Base-by-base conservation (phyloP, 2,113 vertebrate genomes). In the Manacus vitellinus region DNA sequence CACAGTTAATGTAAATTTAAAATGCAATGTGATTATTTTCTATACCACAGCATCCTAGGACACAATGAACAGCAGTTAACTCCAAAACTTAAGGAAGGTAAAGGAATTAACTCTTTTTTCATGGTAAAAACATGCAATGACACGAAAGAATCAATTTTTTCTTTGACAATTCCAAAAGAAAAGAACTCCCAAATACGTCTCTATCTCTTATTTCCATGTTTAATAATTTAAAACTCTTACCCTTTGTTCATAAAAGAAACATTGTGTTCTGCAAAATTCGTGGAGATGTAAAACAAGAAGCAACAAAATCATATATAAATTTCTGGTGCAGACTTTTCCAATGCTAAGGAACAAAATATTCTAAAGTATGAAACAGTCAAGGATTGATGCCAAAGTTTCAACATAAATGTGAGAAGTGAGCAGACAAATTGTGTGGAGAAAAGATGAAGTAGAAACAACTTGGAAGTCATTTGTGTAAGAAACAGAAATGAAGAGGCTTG, bases 241-340 rank as follows among this genome's bases (percentile, higher is more conserved):
- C 89, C 66, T 91, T 97, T 94, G 79, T 89, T 92, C 79, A 92
- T 71, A 72, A 95, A 91, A 92, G 84, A 35, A 94, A 78, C 90
- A 85, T 44, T 23, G 9, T 44, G 90, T 66, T 95, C 33, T 94
- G 86, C 85, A 96, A 85, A 77, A 55, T 94, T 89, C 59, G 82
- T 52, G 49, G 62, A 80, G 46, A 59, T 67, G 67, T 63, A 66
- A 91, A 94, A 85, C 65, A 82, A 95, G 79, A 47, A 92, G 35
- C 23, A 89, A 73, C 27, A 66, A 81, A 76, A 83, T n/a, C 8
- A 2, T 14, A 10, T 65, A 19, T 41, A 75, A 82, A 46, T 33
- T 19, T 2, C 41, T 23, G 18, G 15, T 19, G 44, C 39, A 83
- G 17, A 18, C 18, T 82, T 92, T 82, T 71, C 62, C 7, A 35